phyloP scores from a whole-genome alignment of 2,888 invertebrate genomes.

The Julus scanicus region DNA sequence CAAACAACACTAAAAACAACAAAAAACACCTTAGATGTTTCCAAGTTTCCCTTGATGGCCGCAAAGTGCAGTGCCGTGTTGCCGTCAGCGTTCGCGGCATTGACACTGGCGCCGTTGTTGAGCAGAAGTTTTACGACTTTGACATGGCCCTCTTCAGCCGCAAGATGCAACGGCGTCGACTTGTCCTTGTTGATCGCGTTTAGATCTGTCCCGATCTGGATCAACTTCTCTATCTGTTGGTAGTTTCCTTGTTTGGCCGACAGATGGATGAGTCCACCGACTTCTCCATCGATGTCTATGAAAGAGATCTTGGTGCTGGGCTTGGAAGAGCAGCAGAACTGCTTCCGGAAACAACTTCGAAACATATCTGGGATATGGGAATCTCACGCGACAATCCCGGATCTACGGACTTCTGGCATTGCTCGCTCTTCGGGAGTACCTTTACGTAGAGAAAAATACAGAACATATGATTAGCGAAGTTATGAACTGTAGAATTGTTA shows the following conservation, averaged over 20 bases:
- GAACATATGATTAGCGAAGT: too few species aligned
- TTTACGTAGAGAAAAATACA: too few species aligned
- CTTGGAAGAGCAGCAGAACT: neutral
- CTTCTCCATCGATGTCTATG: neutral
- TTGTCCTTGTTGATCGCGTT: neutral
- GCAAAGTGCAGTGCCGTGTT: constrained; percentile 48
- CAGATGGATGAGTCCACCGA: neutral
- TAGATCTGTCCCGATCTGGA: neutral
- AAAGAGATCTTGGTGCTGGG: neutral
- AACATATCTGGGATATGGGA: neutral
- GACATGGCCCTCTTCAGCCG: constrained; percentile 26
- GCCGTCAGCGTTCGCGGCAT: constrained; percentile 38
- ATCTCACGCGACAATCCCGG: neutral
- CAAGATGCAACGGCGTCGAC: constrained; percentile 28
- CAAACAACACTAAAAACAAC: too few species aligned
- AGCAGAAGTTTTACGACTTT: constrained; percentile 16
- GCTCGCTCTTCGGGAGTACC: neutral
- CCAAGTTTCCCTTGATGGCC: constrained; percentile 36
- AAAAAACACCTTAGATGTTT: neutral
- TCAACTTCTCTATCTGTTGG: neutral
- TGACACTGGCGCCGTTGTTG: neutral
- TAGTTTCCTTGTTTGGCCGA: neutral
- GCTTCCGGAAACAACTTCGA: neutral
- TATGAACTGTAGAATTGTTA: too few species aligned
- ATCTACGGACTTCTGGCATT: neutral